These are phyloP conservation scores for Drosophila gaucha DNA, from an alignment of 2,888 invertebrate genomes.

Conservation along the genomic window DNA sequence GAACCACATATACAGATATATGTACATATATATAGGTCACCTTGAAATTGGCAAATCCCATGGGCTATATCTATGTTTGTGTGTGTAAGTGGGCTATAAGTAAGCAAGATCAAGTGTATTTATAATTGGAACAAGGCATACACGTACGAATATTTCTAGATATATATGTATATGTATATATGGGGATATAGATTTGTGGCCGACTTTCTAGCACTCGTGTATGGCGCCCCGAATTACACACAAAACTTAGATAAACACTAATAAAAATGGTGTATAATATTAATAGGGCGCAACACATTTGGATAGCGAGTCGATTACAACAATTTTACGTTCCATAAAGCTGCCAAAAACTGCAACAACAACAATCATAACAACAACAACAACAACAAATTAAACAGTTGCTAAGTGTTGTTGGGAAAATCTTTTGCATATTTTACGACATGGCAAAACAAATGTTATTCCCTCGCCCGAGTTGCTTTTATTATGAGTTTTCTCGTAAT, in stretches of 20 bases:
- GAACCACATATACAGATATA: neutral
- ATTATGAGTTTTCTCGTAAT: constrained; percentile 72
- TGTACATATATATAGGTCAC: constrained; percentile 32
- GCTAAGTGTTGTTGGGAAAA: constrained; percentile 30
- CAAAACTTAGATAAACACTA: constrained; percentile 68
- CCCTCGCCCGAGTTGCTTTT: constrained; percentile 67
- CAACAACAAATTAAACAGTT: constrained; percentile 38
- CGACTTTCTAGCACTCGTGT: constrained; percentile 27
- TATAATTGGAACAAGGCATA: constrained; percentile 41
- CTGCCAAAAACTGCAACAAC: constrained; percentile 50
- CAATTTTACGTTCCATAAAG: constrained; percentile 78
- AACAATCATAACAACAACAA: constrained; percentile 11
- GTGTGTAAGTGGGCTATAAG: neutral
- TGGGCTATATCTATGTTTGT: neutral
- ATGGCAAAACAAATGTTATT: constrained; percentile 78
- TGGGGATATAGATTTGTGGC: constrained; percentile 12
- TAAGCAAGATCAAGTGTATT: constrained; percentile 60
- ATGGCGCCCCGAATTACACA: constrained; percentile 65
- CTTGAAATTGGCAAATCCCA: constrained; percentile 44
- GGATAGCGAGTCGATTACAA: constrained; percentile 60
- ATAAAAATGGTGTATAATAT: constrained; percentile 60
- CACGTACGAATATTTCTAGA: neutral
- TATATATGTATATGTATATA: neutral
- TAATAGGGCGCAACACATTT: constrained; percentile 73
- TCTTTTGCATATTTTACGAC: constrained; percentile 77